Base-by-base conservation (phyloP, 2,888 invertebrate genomes). In the Chouioia cunea region DNA sequence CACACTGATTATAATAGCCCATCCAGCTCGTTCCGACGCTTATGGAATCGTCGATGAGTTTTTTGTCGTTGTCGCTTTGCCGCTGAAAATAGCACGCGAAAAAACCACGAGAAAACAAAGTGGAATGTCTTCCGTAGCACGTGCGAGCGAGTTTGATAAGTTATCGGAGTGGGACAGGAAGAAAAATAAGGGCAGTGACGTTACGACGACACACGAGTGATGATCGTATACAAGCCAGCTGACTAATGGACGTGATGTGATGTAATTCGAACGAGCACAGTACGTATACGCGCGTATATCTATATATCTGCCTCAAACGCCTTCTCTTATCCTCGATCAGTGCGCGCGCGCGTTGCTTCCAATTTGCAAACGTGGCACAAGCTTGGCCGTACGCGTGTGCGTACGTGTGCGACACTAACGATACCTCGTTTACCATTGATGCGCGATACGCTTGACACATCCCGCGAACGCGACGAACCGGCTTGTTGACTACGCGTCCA, bases 141-240 rank as follows among this genome's bases (percentile, higher is more conserved):
- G 36, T 36, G 36, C 36, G 6, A 12, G 3, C 27, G 27, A 27
- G 10, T 8, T 36, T 10, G 36, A 36, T 36, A 36, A 36, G 36
- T 36, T 36, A 36, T 36, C 36, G 10, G 23, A 44, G 46, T 16
- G 23, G 18, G 43, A 52, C 16, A 12, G 15, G 15, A 47, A 60
- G 36, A 63, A 53, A 48, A 70, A 70, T 65, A 60, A 58, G 65
- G 64, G 58, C 64, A 52, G 27, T 54, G 70, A 65, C 65, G 65
- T 44, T 43, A 27, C 18, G n/a, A 44, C 46, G 20, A 59, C 18
- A 12, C 47, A 18, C 12, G 53, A 44, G 54, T 27, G 50, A 57
- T 27, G 8, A n/a, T 50, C 47, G 27, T 27, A 27, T 6, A 27
- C 27, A 27, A 2, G 27, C 27, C 27, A 27, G 27, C 27, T 27